A percentile compares a stretch with the other conserved stretches of the same genome.
phyloP scores from a whole-genome alignment of 2,888 invertebrate genomes.

The Synergus itoensis region DNA sequence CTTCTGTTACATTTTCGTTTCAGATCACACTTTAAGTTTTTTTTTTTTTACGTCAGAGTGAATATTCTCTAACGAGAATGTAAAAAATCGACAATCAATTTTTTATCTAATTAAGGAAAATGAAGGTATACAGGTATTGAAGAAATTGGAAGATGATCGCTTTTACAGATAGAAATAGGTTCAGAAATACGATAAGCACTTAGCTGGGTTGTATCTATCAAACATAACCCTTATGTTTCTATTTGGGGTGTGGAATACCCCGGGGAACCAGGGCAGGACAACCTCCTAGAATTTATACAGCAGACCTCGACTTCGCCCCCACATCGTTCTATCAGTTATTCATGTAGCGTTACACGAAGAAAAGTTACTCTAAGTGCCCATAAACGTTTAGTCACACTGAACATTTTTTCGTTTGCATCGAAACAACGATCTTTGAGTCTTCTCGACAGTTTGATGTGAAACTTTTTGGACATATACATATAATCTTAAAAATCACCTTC shows the following conservation, averaged over 20 bases:
- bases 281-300: conserved; percentile 75
- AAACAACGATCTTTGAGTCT: conserved; percentile 48
- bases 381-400: conserved; percentile 73
- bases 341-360: conserved; percentile 73
- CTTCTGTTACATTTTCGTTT: too few species aligned
- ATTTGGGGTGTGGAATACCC: conserved; percentile 66
- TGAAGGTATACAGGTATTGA: not conserved
- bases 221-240: conserved; percentile 74
- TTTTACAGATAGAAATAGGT: conserved; percentile 44
- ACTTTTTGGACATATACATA: too few species aligned
- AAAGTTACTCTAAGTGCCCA: conserved; percentile 75
- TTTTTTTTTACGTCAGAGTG: too few species aligned
- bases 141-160: not conserved
- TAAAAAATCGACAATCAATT: too few species aligned
- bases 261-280: conserved; percentile 71
- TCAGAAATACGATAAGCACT: conserved; percentile 77
- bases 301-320: conserved; percentile 63
- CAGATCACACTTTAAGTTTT: too few species aligned
- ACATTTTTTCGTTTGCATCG: conserved; percentile 37
- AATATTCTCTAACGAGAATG: too few species aligned
- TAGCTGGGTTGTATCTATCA: conserved; percentile 75
- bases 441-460: not conserved
- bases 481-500: too few species aligned
- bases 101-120: not conserved
- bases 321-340: conserved; percentile 74